Conservation (phyloP, 2,797 vertebrate genomes). For the Brachyrhaphis roseni region DNA sequence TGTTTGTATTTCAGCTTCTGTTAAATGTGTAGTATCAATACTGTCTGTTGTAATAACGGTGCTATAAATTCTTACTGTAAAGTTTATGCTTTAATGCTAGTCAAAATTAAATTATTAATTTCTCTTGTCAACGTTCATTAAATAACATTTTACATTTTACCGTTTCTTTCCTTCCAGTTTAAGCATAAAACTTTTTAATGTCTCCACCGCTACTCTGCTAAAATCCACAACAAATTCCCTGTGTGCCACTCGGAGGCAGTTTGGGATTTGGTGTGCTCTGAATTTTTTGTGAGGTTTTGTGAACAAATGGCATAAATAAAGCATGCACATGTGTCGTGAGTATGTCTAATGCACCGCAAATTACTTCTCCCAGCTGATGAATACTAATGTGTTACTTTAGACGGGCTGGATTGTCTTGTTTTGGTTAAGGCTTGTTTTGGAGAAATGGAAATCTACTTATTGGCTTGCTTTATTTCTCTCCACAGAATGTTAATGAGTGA, state of each 20-base stretch:
- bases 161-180: conserved; percentile 8
- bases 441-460: conserved; percentile 51
- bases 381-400: conserved; percentile 54
- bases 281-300: conserved; percentile 34
- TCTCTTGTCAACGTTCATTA: conserved; percentile 42
- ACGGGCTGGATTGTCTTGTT: conserved; percentile 44
- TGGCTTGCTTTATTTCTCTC: conserved; percentile 31
- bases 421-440: conserved; percentile 45
- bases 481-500: conserved; percentile 46
- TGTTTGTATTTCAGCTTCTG: neutral
- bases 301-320: conserved; percentile 51
- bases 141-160: conserved; percentile 31
- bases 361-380: conserved; percentile 45
- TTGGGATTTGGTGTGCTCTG: conserved; percentile 49
- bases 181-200: conserved; percentile 38
- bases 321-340: conserved; percentile 29
- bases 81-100: neutral
- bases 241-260: conserved; percentile 34
- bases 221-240: conserved; percentile 42
- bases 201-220: conserved; percentile 31
- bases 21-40: neutral
- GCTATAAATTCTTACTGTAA: neutral
- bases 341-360: conserved; percentile 54
- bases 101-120: conserved; percentile 31
- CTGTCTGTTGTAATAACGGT: neutral